Conservation (phyloP, 2,888 invertebrate genomes). For the Lamellibrachia columna region DNA sequence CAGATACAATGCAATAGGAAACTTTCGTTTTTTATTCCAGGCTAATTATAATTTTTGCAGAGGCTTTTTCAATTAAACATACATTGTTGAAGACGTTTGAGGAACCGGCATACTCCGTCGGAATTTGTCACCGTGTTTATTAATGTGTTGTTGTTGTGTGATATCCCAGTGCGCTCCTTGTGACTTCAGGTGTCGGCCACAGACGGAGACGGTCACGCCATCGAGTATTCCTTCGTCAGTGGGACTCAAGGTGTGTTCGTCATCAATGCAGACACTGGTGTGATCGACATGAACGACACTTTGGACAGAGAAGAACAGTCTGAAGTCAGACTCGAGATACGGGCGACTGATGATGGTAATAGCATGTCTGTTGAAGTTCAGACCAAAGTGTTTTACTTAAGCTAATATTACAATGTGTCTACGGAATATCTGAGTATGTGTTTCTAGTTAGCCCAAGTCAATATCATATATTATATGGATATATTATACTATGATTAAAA, state of each 20-base stretch:
- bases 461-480: no score
- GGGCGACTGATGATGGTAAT: not conserved
- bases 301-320: not conserved
- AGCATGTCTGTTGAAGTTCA: not conserved
- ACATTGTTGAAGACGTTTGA: not conserved
- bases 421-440: not conserved
- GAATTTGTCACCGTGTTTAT: no score
- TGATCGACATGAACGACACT: not conserved
- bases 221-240: not conserved
- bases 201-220: not conserved
- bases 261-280: not conserved
- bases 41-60: no score
- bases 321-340: not conserved
- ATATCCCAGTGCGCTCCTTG: no score
- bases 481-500: no score
- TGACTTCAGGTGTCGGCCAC: not conserved
- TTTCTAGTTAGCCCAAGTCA: not conserved
- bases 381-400: not conserved
- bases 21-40: no score
- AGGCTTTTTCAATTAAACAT: no score
- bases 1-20: no score
- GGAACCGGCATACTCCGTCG: not conserved
- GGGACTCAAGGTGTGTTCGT: not conserved
- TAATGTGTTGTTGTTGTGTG: no score
- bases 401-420: not conserved